phyloP scores from a whole-genome alignment of 2,797 vertebrate species.

The Onychomys arenicola region DNA sequence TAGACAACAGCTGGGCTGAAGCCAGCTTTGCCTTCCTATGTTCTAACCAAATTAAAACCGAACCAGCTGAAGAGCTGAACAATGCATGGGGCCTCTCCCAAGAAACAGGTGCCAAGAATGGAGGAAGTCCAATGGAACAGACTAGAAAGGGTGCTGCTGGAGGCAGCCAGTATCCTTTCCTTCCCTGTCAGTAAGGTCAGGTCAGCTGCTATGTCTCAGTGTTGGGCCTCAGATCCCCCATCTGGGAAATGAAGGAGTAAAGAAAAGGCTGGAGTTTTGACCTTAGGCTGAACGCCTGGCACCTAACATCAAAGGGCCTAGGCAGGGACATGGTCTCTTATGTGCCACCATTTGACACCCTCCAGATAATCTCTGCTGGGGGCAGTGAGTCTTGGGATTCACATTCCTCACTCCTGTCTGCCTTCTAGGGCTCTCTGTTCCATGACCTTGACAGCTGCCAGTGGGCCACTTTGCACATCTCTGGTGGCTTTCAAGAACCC shows the following conservation, averaged over 20 bases:
- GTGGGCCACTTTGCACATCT: neutral
- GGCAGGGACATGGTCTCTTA: no score
- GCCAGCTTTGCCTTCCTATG: neutral
- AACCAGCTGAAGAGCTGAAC: neutral
- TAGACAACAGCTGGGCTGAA: neutral
- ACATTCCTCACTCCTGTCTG: neutral
- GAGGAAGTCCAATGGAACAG: neutral
- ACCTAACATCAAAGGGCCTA: neutral
- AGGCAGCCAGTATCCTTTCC: neutral
- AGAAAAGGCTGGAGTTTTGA: neutral
- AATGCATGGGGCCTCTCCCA: neutral
- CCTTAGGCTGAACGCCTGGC: neutral
- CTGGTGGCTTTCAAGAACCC: neutral
- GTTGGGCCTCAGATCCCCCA: neutral
- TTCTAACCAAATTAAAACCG: slow-evolving; percentile 39
- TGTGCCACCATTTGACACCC: neutral
- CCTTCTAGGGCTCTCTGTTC: neutral
- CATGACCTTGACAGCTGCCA: neutral
- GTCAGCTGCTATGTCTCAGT: neutral
- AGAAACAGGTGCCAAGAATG: neutral
- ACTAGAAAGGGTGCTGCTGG: neutral
- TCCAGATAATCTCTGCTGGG: neutral
- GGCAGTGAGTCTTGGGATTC: neutral
- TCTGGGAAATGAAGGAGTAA: neutral
- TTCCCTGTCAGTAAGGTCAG: neutral